Evolutionary conservation across 1,140 invertebrate genomes (phyloP).

Genomic region (Drosophila yakuba): DNA sequence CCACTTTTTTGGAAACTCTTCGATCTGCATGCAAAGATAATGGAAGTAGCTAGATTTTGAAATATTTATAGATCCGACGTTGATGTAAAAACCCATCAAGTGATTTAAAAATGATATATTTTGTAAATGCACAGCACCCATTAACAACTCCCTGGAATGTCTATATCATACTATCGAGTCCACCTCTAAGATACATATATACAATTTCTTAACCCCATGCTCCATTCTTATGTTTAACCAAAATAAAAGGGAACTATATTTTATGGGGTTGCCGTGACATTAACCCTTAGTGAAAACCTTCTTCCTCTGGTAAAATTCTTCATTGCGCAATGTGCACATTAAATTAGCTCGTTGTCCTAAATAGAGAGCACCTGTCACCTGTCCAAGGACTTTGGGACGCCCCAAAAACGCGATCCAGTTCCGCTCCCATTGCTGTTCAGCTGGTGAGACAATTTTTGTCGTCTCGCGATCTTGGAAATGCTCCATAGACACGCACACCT

Average conservation of each 20-base stretch:
- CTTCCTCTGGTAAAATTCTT: background rate
- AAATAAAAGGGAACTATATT: background rate
- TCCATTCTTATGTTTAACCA: background rate
- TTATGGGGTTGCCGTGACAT: background rate
- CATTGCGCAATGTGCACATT: background rate
- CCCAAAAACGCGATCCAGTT: slow-evolving; percentile 29
- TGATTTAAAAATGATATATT: no score
- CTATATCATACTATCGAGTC: no score
- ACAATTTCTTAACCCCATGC: background rate
- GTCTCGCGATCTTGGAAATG: slow-evolving; percentile 41
- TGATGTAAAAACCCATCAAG: no score
- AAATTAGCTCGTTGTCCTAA: slow-evolving; percentile 3
- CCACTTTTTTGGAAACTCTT: background rate
- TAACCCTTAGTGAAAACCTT: background rate
- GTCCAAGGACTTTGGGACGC: slow-evolving; percentile 16
- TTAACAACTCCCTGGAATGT: no score
- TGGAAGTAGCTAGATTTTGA: background rate
- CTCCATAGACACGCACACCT: slow-evolving; percentile 62
- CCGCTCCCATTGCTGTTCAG: slow-evolving; percentile 50
- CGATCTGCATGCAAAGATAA: background rate
- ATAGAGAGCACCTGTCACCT: slow-evolving; percentile 32
- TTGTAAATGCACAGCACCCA: no score
- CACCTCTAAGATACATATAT: no score
- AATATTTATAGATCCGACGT: background rate
- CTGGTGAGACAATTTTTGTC: slow-evolving; percentile 67